A percentile compares a stretch with the other conserved stretches of the same genome.
Evolutionary conservation across 2,113 vertebrate species (phyloP).

Genomic region (Tapirus terrestris): DNA sequence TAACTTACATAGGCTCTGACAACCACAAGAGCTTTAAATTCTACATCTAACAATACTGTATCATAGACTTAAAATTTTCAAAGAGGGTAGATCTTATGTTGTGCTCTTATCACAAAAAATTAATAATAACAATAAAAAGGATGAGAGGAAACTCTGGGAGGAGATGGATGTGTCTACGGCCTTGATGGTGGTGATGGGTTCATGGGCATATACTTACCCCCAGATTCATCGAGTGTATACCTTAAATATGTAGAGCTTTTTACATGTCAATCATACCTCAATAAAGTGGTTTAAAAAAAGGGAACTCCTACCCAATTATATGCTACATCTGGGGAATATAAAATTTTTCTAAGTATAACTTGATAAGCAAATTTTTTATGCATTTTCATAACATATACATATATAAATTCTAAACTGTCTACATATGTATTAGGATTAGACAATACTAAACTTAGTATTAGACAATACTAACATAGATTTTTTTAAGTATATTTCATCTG

Average conservation of each 20-base stretch:
- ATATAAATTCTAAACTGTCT: background rate
- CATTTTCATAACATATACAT: background rate
- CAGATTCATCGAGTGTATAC: background rate
- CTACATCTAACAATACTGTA: background rate
- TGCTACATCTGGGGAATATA: background rate
- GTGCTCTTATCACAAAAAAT: background rate
- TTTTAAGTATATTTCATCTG: background rate
- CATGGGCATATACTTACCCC: background rate
- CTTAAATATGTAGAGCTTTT: background rate
- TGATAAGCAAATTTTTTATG: background rate
- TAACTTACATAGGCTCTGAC: background rate
- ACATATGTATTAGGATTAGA: background rate
- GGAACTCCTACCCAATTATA: background rate
- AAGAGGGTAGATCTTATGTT: background rate
- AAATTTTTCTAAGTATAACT: background rate
- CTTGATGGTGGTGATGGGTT: background rate
- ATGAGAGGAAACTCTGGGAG: background rate
- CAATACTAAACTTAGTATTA: too few species aligned
- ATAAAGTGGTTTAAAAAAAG: background rate
- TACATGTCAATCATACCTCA: background rate
- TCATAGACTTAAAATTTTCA: background rate
- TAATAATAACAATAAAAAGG: background rate
- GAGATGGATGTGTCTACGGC: background rate
- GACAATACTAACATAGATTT: too few species aligned
- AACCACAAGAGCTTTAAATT: background rate